These are phyloP conservation scores for Tenrec ecaudatus DNA, from an alignment of 2,113 vertebrate species.

Conservation along the genomic window DNA sequence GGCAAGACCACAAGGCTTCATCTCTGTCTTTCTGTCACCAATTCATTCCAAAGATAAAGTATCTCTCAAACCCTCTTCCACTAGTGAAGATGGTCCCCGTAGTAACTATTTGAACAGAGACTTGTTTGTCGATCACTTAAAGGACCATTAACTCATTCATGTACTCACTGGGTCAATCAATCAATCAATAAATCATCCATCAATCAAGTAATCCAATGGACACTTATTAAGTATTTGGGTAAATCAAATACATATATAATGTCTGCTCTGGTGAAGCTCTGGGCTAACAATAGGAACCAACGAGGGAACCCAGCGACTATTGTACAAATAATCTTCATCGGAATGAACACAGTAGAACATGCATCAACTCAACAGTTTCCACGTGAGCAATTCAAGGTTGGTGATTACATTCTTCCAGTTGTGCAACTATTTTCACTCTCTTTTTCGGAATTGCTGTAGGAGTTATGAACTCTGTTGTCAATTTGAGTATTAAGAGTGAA, in stretches of 20 bases:
- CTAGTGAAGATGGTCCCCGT: accelerated
- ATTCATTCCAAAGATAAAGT: not conserved
- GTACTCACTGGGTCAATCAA: not conserved
- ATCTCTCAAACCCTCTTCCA: not conserved
- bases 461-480: too few relatives aligned
- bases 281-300: accelerated
- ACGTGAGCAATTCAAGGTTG: not conserved
- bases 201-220: not conserved
- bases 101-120: accelerated
- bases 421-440: not conserved
- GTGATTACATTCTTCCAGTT: not conserved
- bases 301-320: not conserved
- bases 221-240: too few relatives aligned
- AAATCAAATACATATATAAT: too few relatives aligned
- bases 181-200: not conserved
- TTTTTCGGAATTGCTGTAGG: not conserved
- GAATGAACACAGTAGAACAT: not conserved
- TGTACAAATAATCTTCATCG: not conserved
- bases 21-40: too few relatives aligned
- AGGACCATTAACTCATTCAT: not conserved
- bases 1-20: accelerated
- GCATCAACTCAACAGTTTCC: not conserved
- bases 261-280: not conserved
- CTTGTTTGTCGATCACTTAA: not conserved
- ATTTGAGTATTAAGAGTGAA: too few relatives aligned